These are phyloP conservation scores for Corydoras maculifer DNA, from an alignment of 2,113 vertebrate species.

Conservation along the genomic window DNA sequence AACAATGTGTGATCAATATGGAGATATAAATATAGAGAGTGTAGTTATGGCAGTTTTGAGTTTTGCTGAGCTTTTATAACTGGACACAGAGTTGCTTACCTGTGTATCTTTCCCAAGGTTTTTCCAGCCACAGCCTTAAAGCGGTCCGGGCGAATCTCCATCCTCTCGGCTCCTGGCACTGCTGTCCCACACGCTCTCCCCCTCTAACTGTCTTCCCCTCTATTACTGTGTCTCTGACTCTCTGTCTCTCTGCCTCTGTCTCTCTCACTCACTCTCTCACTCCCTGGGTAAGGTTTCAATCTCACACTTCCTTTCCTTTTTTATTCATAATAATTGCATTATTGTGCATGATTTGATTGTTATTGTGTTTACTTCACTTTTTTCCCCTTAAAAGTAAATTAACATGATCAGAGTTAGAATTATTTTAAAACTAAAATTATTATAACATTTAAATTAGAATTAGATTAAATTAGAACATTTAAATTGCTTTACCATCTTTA, in stretches of 20 bases:
- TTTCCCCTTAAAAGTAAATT: too few species aligned
- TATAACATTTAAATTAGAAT: too few species aligned
- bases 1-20: not conserved
- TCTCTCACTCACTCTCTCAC: conserved; percentile 4
- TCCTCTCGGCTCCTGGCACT: conserved; percentile 62
- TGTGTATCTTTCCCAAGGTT: conserved; percentile 71
- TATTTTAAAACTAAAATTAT: too few species aligned
- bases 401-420: too few species aligned
- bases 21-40: not conserved
- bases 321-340: too few species aligned
- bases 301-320: too few species aligned
- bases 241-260: conserved; percentile 31
- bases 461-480: too few species aligned
- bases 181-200: conserved; percentile 54
- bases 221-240: conserved; percentile 32
- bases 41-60: not conserved
- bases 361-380: too few species aligned
- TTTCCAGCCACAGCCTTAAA: conserved; percentile 67
- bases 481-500: too few species aligned
- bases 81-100: conserved; percentile 45
- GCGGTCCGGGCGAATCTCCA: conserved; percentile 74
- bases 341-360: too few species aligned
- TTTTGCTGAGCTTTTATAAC: not conserved
- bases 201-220: conserved; percentile 16
- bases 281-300: too few species aligned